Percentiles rank a stretch among this genome's conserved stretches.
phyloP scores from a whole-genome alignment of 2,888 invertebrate species.

The Ophraella communa region DNA sequence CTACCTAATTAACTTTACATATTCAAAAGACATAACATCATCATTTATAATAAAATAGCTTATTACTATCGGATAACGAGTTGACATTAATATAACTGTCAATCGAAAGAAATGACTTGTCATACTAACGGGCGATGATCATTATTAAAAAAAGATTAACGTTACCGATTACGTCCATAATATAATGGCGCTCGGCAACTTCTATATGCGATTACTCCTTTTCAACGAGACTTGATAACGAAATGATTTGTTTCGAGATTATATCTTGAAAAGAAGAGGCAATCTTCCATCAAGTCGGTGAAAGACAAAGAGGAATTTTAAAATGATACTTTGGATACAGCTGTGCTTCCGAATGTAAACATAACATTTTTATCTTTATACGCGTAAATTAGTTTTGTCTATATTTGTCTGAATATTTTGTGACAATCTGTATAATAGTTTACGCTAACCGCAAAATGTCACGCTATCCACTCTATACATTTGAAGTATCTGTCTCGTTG shows the following conservation, averaged over 20 bases:
- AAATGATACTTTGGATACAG: neutral
- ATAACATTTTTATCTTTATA: too few species aligned
- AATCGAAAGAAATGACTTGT: conserved; percentile 29
- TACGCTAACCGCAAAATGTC: neutral
- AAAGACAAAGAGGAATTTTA: neutral
- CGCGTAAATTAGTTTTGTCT: too few species aligned
- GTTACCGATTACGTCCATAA: conserved; percentile 28
- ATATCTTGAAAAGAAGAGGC: conserved; percentile 1
- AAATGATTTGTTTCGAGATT: conserved; percentile 27
- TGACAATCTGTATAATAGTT: neutral
- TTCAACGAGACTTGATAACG: conserved; percentile 30
- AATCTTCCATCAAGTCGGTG: conserved; percentile 5
- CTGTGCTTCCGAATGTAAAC: neutral
- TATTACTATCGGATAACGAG: conserved; percentile 27
- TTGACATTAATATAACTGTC: conserved; percentile 35
- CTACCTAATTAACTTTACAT: neutral
- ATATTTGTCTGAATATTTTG: neutral
- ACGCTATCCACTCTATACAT: neutral
- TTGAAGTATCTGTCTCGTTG: neutral
- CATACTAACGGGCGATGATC: conserved; percentile 25
- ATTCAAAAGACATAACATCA: neutral
- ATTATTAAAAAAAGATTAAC: conserved; percentile 33
- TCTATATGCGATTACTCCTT: conserved; percentile 34
- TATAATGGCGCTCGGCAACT: conserved; percentile 40
- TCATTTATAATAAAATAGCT: conserved; percentile 17